These are phyloP conservation scores for Melanotaenia boesemani DNA, from an alignment of 2,797 vertebrate genomes.

Conservation along the genomic window DNA sequence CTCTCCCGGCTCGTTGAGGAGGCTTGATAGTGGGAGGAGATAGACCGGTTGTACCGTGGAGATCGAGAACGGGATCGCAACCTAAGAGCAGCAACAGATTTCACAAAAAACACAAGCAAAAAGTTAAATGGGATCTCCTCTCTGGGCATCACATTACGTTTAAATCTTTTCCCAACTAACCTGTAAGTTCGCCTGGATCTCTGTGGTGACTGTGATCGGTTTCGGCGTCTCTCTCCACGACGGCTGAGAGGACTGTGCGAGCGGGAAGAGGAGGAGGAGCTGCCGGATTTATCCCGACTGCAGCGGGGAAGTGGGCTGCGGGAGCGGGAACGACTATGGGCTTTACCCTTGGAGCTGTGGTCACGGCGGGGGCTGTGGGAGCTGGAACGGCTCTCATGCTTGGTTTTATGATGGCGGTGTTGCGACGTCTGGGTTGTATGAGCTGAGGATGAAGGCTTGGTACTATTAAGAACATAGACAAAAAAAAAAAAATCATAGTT, in stretches of 20 bases:
- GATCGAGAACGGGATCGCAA: conserved; percentile 69
- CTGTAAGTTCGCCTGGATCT: conserved; percentile 49
- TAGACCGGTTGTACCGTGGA: background rate
- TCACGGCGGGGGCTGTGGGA: conserved; percentile 60
- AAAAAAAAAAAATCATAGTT: background rate
- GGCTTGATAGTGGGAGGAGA: conserved; percentile 6
- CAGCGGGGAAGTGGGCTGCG: background rate
- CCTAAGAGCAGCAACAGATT: conserved; percentile 14
- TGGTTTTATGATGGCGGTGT: conserved; percentile 8
- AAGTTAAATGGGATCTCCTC: too few species aligned
- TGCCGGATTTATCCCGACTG: background rate
- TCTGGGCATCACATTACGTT: too few species aligned
- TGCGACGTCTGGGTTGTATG: conserved; percentile 12
- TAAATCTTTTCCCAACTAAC: conserved; percentile 27
- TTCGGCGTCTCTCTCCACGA: conserved; percentile 39
- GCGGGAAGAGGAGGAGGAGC: conserved; percentile 35
- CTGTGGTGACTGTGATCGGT: conserved; percentile 32
- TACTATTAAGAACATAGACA: conserved; percentile 22
- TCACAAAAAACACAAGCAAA: background rate
- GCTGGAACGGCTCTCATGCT: conserved; percentile 7
- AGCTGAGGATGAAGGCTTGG: background rate
- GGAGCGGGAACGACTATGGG: conserved; percentile 28
- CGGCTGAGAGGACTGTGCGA: conserved; percentile 78
- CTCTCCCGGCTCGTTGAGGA: conserved; percentile 43
- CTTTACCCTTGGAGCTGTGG: conserved; percentile 14